Evolutionary conservation across 2,888 invertebrate genomes (phyloP), one percentile per base, ranked within the genome.

Genomic region (Coleophora flavipennella): DNA sequence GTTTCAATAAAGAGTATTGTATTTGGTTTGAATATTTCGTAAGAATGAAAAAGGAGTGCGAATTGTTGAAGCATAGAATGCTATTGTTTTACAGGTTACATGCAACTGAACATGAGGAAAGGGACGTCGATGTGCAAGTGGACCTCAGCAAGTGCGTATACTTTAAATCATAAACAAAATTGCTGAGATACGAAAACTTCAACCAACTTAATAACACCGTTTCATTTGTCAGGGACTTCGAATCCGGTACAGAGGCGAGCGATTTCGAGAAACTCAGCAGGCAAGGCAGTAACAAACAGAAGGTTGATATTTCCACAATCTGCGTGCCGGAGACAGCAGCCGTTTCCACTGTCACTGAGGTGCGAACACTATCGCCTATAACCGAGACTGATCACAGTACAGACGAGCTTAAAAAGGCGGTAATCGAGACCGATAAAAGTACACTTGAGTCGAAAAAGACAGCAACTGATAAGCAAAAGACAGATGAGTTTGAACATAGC

Each of bases 181-280:
- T 11, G 7, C 2, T 11, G 1, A 29, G 4, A 9, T 1, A 2
- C 2, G 4, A 10, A 29, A 11, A 29, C 9, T 8, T 8, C 11
- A 29, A n/a, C 10, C 11, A 4, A 4, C n/a, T 11, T 29, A 2
- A 29, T 9, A 2, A 1, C 2, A 7, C 10, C n/a, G 4, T 29
- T 29, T 29, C 10, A 10, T 10, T 20, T 20, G 1, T 29, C 76
- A 92, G 92, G 63, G 91, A 90, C 47, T 91, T 91, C 62, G 93
- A 93, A 62, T 93, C 92, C 1, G 92, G 92, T 75, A 91, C 92
- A 0, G 93, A 94, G 59, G 91, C 91, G 0, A 92, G 93, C 57
- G 94, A 93, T 60, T 94, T 93, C 73, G 94, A 94, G 74, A 92
- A 91, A 64, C 88, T 94, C 8, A 69, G 73, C 45, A 86, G 89